Conservation (phyloP, 1,140 invertebrate species). For the Harlomillsia oculata region DNA sequence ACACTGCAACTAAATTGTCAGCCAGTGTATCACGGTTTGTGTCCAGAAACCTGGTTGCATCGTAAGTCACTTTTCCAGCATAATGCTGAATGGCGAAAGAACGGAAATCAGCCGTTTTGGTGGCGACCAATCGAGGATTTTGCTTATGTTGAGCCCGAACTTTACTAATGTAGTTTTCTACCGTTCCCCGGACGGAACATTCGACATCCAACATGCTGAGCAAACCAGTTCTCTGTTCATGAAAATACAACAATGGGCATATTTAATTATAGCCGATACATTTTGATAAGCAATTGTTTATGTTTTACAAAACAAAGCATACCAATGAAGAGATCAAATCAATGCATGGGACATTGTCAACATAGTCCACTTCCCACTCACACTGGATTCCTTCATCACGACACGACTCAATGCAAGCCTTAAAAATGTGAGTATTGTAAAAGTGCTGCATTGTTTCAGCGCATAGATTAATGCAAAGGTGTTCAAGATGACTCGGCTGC, state of each 20-base stretch:
- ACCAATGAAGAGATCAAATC: constrained; percentile 86
- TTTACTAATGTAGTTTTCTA: constrained; percentile 79
- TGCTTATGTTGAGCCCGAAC: constrained; percentile 73
- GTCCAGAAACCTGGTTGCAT: constrained; percentile 76
- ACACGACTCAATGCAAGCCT: constrained; percentile 85
- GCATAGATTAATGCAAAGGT: constrained; percentile 87
- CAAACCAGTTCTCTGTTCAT: constrained; percentile 63
- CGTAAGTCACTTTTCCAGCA: constrained; percentile 77
- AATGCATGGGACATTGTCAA: constrained; percentile 90
- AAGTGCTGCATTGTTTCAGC: constrained; percentile 96
- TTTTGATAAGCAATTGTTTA: neutral
- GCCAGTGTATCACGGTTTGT: constrained; percentile 85
- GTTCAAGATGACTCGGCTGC: constrained; percentile 75
- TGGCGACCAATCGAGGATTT: constrained; percentile 59
- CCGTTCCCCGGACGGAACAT: constrained; percentile 72
- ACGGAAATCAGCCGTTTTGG: constrained; percentile 43
- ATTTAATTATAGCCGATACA: neutral
- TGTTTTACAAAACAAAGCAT: constrained; percentile 37
- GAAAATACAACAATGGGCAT: constrained; percentile 7
- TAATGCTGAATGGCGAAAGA: constrained; percentile 86
- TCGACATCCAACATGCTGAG: constrained; percentile 88
- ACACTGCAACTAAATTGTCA: constrained; percentile 82
- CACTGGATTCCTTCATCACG: constrained; percentile 84
- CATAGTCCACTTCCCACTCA: constrained; percentile 84
- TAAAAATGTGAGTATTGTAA: constrained; percentile 94